Evolutionary conservation across 1,140 invertebrate genomes (phyloP).

Genomic region (Atta texana): DNA sequence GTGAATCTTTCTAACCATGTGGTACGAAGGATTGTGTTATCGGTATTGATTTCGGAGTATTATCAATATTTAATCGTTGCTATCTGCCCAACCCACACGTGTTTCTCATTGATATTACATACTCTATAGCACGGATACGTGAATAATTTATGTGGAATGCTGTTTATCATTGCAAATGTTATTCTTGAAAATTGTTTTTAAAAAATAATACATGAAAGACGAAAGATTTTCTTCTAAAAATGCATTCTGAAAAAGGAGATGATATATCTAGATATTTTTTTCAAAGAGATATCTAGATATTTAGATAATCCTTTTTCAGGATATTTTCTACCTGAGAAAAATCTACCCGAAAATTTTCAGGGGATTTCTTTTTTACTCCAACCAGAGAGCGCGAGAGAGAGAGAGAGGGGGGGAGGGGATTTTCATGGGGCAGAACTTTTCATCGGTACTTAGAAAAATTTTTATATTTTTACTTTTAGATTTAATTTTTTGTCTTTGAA

Average conservation of each 20-base stretch:
- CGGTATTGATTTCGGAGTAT: constrained; percentile 22
- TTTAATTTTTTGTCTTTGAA: too few relatives aligned
- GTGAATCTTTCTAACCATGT: neutral
- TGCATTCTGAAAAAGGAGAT: neutral
- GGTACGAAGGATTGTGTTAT: neutral
- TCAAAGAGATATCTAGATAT: neutral
- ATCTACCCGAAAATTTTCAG: too few relatives aligned
- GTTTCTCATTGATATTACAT: neutral
- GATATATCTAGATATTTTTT: neutral
- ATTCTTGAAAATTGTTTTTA: neutral
- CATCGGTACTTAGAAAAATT: too few relatives aligned
- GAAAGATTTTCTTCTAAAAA: neutral
- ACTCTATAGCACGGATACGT: neutral
- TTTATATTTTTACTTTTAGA: too few relatives aligned
- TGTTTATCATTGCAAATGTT: neutral
- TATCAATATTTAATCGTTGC: constrained; percentile 46
- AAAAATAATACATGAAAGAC: neutral
- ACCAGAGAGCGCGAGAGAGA: too few relatives aligned
- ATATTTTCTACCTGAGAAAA: too few relatives aligned
- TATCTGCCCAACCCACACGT: constrained; percentile 21
- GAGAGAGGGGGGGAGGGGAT: too few relatives aligned
- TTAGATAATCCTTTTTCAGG: too few relatives aligned
- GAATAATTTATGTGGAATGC: neutral
- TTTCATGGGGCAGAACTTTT: too few relatives aligned
- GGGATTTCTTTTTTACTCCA: too few relatives aligned